A percentile compares a stretch with the other conserved stretches of the same genome.
Evolutionary conservation across 1,140 invertebrate species (phyloP).

Genomic region (Drosophila lacertosa): DNA sequence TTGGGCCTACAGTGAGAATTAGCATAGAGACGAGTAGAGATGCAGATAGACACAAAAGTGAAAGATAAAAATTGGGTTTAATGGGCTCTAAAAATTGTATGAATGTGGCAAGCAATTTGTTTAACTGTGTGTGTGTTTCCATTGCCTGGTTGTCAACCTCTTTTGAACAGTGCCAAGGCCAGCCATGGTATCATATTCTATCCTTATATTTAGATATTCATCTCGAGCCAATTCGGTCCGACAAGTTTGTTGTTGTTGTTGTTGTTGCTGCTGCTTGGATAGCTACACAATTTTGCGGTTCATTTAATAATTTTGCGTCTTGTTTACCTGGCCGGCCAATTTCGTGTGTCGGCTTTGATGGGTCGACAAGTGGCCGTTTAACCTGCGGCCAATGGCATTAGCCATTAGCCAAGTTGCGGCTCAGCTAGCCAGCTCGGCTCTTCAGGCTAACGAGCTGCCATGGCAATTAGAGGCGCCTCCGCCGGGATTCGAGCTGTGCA

Average conservation of each 20-base stretch:
- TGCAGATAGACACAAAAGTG: not conserved
- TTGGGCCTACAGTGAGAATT: conserved; percentile 41
- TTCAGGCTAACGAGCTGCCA: conserved; percentile 75
- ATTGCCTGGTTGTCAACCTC: conserved; percentile 3
- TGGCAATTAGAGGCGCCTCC: conserved; percentile 64
- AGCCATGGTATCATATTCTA: conserved; percentile 55
- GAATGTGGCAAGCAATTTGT: conserved; percentile 36
- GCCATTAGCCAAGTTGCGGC: conserved; percentile 40
- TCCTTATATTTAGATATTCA: conserved; percentile 67
- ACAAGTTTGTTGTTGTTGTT: not conserved
- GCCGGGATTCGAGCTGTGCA: conserved; percentile 16
- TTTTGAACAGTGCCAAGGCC: conserved; percentile 38
- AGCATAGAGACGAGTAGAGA: conserved; percentile 15
- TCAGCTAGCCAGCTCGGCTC: conserved; percentile 33
- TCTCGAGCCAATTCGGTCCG: conserved; percentile 11
- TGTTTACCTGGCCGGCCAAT: conserved; percentile 66
- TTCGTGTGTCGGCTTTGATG: conserved; percentile 42
- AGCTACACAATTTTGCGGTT: conserved; percentile 81
- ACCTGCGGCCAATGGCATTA: conserved; percentile 71
- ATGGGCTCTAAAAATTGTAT: conserved; percentile 55
- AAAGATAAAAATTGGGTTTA: conserved; percentile 41
- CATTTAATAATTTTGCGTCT: conserved; percentile 79
- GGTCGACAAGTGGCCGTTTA: conserved; percentile 42
- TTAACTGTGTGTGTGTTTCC: conserved; percentile 6
- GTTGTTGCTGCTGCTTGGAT: conserved; percentile 36